Conservation (phyloP, 2,797 vertebrate genomes). For the Malurus leucopterus region DNA sequence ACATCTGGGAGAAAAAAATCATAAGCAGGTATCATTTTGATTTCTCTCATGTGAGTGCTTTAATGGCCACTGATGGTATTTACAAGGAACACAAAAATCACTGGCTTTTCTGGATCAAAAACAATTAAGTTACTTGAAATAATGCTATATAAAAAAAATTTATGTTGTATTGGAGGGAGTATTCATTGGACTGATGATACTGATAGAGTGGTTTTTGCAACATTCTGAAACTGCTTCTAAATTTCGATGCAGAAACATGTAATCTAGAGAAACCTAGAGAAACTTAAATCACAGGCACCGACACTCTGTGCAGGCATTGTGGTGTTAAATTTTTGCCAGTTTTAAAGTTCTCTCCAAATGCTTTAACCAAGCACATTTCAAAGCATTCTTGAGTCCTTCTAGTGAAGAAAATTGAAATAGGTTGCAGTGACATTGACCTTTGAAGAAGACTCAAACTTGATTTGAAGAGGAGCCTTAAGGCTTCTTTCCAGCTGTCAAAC, state of each 20-base stretch:
- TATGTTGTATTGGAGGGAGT: fast-evolving
- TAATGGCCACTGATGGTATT: neutral
- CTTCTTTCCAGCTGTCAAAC: neutral
- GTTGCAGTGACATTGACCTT: conserved; percentile 30
- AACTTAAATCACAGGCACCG: neutral
- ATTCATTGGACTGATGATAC: neutral
- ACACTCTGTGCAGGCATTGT: neutral
- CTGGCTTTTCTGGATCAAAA: neutral
- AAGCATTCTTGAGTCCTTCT: neutral
- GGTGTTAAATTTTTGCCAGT: neutral
- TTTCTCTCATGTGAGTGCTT: neutral
- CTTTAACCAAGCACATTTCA: neutral
- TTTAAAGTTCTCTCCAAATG: neutral
- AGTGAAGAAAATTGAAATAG: conserved; percentile 15
- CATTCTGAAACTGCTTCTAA: neutral
- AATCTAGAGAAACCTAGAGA: neutral
- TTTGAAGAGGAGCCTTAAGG: conserved; percentile 20
- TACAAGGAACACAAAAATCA: neutral
- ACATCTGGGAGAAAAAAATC: neutral
- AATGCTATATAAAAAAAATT: neutral
- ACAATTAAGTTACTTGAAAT: neutral
- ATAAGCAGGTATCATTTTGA: neutral
- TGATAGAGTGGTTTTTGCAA: neutral
- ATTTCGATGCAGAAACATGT: neutral
- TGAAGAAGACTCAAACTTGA: conserved; percentile 13